Percentiles rank a stretch among this genome's conserved stretches.
These are phyloP conservation scores for Eptesicus fuscus DNA, from an alignment of 2,113 vertebrate genomes.

Conservation along the genomic window DNA sequence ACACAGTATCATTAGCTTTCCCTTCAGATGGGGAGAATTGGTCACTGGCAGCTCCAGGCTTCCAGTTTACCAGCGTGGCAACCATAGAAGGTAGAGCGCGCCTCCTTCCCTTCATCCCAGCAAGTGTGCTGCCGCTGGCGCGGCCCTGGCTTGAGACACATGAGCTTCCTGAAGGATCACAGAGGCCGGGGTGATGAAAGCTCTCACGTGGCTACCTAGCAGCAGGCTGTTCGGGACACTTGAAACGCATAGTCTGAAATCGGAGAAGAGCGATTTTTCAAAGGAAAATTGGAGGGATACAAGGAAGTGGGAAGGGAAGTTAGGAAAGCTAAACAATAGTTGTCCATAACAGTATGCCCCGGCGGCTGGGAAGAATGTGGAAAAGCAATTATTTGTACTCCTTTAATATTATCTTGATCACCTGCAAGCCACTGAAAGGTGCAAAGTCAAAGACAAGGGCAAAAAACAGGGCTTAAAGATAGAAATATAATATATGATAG, in stretches of 20 bases:
- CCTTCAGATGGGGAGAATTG: background rate
- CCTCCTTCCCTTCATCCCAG: accelerated
- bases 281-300: background rate
- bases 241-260: background rate
- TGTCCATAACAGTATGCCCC: background rate
- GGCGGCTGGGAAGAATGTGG: background rate
- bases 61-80: background rate
- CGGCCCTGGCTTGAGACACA: background rate
- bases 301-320: background rate
- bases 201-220: background rate
- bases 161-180: background rate
- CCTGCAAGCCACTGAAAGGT: background rate
- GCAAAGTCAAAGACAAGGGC: background rate
- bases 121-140: accelerated
- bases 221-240: background rate
- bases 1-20: background rate
- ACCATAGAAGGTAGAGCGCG: background rate
- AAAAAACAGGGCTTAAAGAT: background rate
- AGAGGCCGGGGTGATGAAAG: background rate
- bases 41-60: background rate
- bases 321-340: background rate
- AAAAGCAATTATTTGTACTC: background rate
- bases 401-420: background rate
- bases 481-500: background rate
- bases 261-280: background rate